Evolutionary conservation across 2,888 invertebrate species (phyloP), one percentile per base, ranked within the genome.

Genomic region (Tinea trinotella): DNA sequence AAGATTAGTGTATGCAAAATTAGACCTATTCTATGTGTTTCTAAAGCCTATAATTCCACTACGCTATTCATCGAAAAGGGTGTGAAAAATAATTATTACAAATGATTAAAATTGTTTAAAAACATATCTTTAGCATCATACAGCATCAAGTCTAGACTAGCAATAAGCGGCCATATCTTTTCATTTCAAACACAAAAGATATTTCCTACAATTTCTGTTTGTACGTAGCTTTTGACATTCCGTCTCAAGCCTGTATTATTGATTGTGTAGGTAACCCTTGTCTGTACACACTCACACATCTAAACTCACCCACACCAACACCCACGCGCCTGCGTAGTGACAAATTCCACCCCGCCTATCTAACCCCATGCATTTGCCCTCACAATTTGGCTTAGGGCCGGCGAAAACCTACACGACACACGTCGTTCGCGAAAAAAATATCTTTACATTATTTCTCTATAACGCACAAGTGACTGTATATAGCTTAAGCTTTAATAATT

Each of bases 201-300:
- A 12, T 40, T 40, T 15, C 6, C 2, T n/a, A 40, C 40, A 50
- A 40, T 19, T 50, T 70, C 68, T 66, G 67, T 70, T 70, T 40
- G 69, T 69, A 64, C 67, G 68, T 76, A 71, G 64, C 64, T 79
- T 83, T 82, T 83, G 83, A 82, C 77, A 78, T 83, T 79, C 62
- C 69, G 68, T 73, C 68, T 62, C 66, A 73, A 67, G 67, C 74
- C 77, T 76, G 78, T 76, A 74, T 80, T 85, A 85, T 85, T 77
- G 84, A 85, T 85, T 83, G 74, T 75, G 74, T 76, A 76, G 67
- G 68, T 68, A 67, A 75, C 46, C 13, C 7, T 2, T 46, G 9
- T 17, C 1, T 19, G 76, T 71, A 76, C 68, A 46, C 46, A 46
- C 46, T 3, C 46, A 3, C 19, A 46, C 46, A 17, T n/a, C 3